Evolutionary conservation across 2,888 invertebrate species (phyloP), one percentile per base, ranked within the genome.

Genomic region (Watsonalla binaria): DNA sequence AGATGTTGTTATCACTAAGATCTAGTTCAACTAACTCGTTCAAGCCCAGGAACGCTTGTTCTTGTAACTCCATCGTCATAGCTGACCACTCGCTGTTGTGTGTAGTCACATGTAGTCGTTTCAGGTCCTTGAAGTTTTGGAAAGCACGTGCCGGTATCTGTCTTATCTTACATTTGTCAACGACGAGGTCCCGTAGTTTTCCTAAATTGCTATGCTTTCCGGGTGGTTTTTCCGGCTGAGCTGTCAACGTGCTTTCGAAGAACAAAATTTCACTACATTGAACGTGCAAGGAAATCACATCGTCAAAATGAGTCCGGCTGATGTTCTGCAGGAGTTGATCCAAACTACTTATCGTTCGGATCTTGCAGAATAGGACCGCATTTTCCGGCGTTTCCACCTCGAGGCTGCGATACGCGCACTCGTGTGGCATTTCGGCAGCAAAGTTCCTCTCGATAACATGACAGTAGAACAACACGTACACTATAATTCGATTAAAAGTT

Each of bases 11-110:
- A 74, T 94, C 93, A 62, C 93, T 93, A 54, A 96, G 84, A 82
- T 95, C 93, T 64, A 96, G 91, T 70, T 92, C 92, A 59, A 93
- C 91, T 53, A 96, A 90, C 80, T 94, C 93, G 57, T 92, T 92
- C 68, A 96, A 85, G 42, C 95, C 93, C 56, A 93, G 84, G 62
- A 96, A 93, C 59, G 95, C 94, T 72, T 94, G 94, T 51, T 93
- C 92, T 71, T 94, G 92, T 54, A 96, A 78, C 68, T 95, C 95
- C 86, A 96, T 91, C 65, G 94, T 94, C 93, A 95, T 94, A 42
- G 94, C 93, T 24, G 95, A 94, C 95, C 95, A 95, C 75, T 95
- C 95, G 62, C 94, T 94, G 84, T 95, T 96, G 78, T 94, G 94
- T 35, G 95, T 95, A 54, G 94, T 93, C 69, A 96, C 84, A 51